Conservation (phyloP, 2,113 vertebrate species). For the Psittacula cyanocephala region DNA sequence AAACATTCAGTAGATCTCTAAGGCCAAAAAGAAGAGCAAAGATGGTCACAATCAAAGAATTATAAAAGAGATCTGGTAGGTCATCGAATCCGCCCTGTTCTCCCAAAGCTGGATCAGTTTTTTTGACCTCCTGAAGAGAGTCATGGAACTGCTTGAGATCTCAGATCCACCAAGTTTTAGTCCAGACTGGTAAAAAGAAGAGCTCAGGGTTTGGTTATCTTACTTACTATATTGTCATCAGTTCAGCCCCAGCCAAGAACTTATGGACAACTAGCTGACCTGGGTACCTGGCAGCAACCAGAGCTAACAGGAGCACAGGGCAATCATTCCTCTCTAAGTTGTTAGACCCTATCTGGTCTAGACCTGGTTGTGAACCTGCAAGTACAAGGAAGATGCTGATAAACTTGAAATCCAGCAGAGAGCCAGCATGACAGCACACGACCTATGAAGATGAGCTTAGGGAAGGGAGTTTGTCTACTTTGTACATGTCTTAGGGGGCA, state of each 20-base stretch:
- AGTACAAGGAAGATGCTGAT: neutral
- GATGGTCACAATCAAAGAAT: neutral
- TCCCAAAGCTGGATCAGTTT: neutral
- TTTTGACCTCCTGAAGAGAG: neutral
- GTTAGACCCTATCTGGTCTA: neutral
- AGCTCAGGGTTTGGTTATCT: neutral
- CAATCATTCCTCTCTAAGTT: neutral
- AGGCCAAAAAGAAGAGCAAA: neutral
- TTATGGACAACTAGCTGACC: accelerated
- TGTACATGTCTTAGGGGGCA: neutral
- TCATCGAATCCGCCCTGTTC: neutral
- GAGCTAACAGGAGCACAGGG: neutral
- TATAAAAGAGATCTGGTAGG: neutral
- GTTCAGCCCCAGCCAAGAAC: neutral
- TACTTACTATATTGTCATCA: neutral
- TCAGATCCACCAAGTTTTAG: neutral
- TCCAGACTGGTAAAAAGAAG: neutral
- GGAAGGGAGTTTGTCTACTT: neutral
- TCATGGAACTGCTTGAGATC: neutral
- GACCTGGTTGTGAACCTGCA: no score
- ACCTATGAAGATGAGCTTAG: neutral
- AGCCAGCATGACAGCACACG: neutral
- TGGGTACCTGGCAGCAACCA: neutral
- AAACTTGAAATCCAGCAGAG: neutral
- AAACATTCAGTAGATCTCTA: neutral